phyloP scores from a whole-genome alignment of 2,888 invertebrate genomes.

The Amitus sp. region DNA sequence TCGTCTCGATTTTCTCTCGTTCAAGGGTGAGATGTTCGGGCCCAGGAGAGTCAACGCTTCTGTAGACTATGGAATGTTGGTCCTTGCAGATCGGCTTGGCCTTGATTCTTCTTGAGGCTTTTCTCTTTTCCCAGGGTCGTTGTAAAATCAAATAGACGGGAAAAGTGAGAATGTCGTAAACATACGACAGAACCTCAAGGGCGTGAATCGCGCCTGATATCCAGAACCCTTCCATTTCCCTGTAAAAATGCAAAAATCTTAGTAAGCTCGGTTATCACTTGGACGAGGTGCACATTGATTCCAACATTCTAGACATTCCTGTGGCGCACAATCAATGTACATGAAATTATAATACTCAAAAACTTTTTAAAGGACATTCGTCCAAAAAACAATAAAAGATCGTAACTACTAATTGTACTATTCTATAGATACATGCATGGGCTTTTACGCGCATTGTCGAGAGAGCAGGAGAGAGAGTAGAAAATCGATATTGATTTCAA shows the following conservation, averaged over 20 bases:
- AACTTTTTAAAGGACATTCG: too few relatives aligned
- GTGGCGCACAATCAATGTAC: too few relatives aligned
- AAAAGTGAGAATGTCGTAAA: conserved; percentile 91
- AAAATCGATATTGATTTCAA: too few relatives aligned
- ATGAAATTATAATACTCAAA: too few relatives aligned
- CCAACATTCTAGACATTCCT: too few relatives aligned
- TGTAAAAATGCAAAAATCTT: conserved; percentile 52
- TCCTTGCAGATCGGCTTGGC: conserved; percentile 76
- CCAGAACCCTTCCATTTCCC: conserved; percentile 72
- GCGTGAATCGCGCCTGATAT: conserved; percentile 77
- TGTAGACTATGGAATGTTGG: conserved; percentile 76
- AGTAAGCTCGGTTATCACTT: too few relatives aligned
- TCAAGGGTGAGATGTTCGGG: conserved; percentile 78
- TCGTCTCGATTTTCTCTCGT: conserved; percentile 80
- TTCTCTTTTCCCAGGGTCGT: conserved; percentile 86
- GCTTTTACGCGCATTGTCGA: too few relatives aligned
- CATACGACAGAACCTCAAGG: conserved; percentile 82
- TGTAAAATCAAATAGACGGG: conserved; percentile 89
- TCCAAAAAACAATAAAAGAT: too few relatives aligned
- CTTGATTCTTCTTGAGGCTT: conserved; percentile 81
- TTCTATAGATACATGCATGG: too few relatives aligned
- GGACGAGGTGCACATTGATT: background rate
- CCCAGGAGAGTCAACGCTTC: conserved; percentile 77
- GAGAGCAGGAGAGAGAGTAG: too few relatives aligned
- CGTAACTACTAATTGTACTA: too few relatives aligned